phyloP scores from a whole-genome alignment of 2,797 vertebrate species.

The Halcyon badia region DNA sequence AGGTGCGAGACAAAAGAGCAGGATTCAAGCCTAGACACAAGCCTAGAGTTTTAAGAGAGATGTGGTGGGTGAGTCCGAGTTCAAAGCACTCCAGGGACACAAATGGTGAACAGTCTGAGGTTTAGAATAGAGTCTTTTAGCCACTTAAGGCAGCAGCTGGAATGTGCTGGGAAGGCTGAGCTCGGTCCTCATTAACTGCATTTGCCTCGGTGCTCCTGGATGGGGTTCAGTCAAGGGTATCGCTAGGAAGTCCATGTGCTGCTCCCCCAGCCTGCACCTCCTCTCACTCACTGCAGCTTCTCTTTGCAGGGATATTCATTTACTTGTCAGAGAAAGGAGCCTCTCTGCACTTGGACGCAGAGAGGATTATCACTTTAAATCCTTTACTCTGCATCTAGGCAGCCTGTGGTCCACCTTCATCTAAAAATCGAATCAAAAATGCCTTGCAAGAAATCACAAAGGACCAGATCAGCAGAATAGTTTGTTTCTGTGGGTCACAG shows the following conservation, averaged over 20 bases:
- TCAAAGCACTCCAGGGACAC: not conserved
- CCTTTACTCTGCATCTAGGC: not conserved
- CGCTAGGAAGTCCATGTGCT: not conserved
- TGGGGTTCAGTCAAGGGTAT: not conserved
- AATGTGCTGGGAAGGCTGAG: not conserved
- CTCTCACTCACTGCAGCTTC: not conserved
- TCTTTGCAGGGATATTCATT: not conserved
- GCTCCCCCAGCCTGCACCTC: not conserved
- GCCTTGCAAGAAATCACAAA: not conserved
- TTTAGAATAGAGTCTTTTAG: not conserved
- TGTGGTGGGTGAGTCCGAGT: not conserved
- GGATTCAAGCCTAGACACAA: not conserved
- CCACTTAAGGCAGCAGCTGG: not conserved
- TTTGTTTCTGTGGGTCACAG: fast-evolving
- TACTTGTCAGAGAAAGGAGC: not conserved
- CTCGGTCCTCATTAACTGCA: not conserved
- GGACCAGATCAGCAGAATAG: not conserved
- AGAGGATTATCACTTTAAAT: not conserved
- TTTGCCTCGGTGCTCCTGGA: not conserved
- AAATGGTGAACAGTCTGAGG: not conserved
- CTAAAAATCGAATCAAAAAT: not conserved
- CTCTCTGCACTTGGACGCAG: not conserved
- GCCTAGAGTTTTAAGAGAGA: not conserved
- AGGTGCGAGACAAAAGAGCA: not conserved
- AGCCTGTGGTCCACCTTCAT: not conserved